A percentile compares a stretch with the other conserved stretches of the same genome.
Conservation (phyloP, 2,113 vertebrate species). For the Coracopsis vasa region DNA sequence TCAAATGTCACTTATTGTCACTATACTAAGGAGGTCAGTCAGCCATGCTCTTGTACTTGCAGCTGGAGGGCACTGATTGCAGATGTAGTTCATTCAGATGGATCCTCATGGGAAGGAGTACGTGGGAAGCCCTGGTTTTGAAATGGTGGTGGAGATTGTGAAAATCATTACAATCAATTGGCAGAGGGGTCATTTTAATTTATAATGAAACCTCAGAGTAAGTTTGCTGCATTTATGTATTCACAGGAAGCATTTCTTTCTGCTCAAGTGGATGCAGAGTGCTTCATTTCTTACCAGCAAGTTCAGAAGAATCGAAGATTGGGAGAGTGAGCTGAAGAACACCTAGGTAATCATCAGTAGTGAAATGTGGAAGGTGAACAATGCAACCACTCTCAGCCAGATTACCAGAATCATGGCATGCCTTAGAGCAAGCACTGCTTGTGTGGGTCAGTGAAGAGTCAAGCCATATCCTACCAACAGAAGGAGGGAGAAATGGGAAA, state of each 20-base stretch:
- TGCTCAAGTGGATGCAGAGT: not conserved
- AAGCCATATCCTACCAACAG: not conserved
- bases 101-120: not conserved
- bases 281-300: not conserved
- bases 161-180: not conserved
- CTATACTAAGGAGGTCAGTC: not conserved
- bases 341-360: not conserved
- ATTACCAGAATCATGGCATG: not conserved
- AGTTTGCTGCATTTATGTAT: not conserved
- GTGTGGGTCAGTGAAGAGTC: not conserved
- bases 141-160: not conserved
- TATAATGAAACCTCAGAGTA: not conserved
- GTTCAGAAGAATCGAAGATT: not conserved
- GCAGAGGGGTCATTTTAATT: not conserved
- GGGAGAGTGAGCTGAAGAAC: not conserved
- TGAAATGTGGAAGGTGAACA: not conserved
- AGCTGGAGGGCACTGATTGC: not conserved
- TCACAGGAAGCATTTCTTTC: not conserved
- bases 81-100: not conserved
- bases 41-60: not conserved
- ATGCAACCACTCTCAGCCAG: not conserved
- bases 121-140: not conserved
- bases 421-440: not conserved
- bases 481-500: not conserved
- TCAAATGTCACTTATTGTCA: rapidly evolving